Evolutionary conservation across 2,888 invertebrate species (phyloP), one percentile per base, ranked within the genome.

Genomic region (Trichogramma evanescens): DNA sequence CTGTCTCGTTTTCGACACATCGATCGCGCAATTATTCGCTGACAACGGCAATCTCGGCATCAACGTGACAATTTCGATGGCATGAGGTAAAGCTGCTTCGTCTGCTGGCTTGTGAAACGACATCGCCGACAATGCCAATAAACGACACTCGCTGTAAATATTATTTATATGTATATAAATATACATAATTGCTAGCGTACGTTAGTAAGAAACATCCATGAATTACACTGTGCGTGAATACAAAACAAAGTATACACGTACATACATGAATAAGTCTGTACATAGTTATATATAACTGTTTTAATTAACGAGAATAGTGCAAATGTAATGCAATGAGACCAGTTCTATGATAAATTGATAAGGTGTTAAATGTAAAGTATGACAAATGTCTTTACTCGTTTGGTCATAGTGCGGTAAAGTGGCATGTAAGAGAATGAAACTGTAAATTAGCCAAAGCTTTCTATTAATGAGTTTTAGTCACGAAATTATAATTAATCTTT

Each of bases 41-140:
- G 99, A 99, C 78, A 98, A 96, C 80, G 98, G 98, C 52, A 99
- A 99, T 81, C 85, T 99, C 69, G 98, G 97, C 71, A 99, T 99
- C 73, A 99, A 99, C 82, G 99, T 99, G 74, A 99, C 99, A 78
- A 99, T 99, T 80, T 93, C 93, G 68, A 89, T 91, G 84, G 90
- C 90, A 81, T 91, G 83, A 83, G 72, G 68, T 66, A 74, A 74
- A 66, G 58, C 64, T 26, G 26, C 60, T 41, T 26, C 26, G n/a
- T 57, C 60, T 8, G 49, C 58, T n/a, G 54, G 58, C 39, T 64
- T 62, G 50, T 64, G 62, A 64, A 64, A 44, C 58, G 58, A 38
- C 41, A 46, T 40, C 44, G 10, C 57, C 50, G 49, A 41, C 44
- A 51, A 8, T 45, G 58, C 43, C 39, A 42, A 51, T 45, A 58